Base-by-base conservation (phyloP, 2,797 vertebrate genomes). In the Acipenser oxyrinchus region DNA sequence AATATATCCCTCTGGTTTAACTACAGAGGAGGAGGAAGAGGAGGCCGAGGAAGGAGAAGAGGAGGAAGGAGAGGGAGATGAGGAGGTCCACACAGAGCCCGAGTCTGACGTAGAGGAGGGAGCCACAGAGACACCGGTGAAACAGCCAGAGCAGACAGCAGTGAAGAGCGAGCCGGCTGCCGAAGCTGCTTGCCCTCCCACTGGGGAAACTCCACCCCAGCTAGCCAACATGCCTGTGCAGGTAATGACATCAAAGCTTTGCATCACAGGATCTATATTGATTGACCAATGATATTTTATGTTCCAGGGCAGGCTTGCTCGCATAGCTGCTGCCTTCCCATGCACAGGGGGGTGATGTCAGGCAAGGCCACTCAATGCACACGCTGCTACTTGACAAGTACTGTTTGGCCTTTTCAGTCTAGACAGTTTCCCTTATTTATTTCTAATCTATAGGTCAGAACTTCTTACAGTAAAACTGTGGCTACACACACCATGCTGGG, bases 161-260 rank as follows among this genome's bases (percentile, higher is more conserved):
- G 49, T 60, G 62, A 77, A 66, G 58, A 73, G 52, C 57, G 62
- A 58, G 57, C 62, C 51, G 2, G 12, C 55, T n/a, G 55, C 12
- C 15, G 5, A 58, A 4, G 11, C 55, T 11, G 55, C 55, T 11
- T 7, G 12, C 15, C 11, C 10, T 13, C 55, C 12, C 12, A 7
- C 55, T 58, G 12, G 3, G 12, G 55, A 58, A 13, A n/a, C 10
- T n/a, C 55, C 15, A 6, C 0, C 12, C 55, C 12, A 58, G 55
- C 12, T 13, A 11, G 9, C 55, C 10, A 13, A 58, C 7, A 58
- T 13, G 15, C 10, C 55, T 4, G 55, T n/a, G 15, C 12, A 58
- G 55, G 55, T 58, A 13, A 58, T 11, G 7, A 11, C 55, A n/a
- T 13, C 55, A 58, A 13, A 11, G 7, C 7, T 15, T 58, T 58